Evolutionary conservation across 2,113 vertebrate species (phyloP).

Genomic region (Indri indri): DNA sequence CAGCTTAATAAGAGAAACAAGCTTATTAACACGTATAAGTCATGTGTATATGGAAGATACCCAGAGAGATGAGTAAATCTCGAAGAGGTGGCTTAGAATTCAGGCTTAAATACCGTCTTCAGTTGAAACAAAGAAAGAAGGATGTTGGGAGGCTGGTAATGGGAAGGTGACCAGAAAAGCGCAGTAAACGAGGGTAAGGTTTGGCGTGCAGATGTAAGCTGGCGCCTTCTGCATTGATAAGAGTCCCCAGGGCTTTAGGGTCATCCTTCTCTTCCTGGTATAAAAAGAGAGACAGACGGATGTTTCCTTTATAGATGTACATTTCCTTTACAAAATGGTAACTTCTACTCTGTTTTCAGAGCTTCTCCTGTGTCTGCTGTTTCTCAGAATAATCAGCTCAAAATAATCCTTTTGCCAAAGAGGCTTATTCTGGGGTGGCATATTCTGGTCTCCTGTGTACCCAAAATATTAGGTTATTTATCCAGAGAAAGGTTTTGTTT

Average conservation of each 20-base stretch:
- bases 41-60: not conserved
- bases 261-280: not conserved
- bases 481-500: not conserved
- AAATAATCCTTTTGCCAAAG: not conserved
- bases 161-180: not conserved
- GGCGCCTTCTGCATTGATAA: not conserved
- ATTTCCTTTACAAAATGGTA: not conserved
- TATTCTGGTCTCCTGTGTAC: not conserved
- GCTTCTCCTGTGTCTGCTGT: not conserved
- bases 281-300: not conserved
- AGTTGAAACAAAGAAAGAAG: not conserved
- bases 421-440: not conserved
- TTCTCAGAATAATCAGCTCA: conserved; percentile 2
- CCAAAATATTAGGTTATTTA: not conserved
- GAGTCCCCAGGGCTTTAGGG: not conserved
- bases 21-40: not conserved
- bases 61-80: not conserved
- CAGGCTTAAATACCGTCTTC: not conserved
- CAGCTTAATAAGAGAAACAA: not conserved
- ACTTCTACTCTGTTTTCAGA: not conserved
- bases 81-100: not conserved
- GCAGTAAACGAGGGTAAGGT: not conserved
- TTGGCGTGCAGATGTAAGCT: not conserved
- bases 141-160: not conserved
- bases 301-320: not conserved